A percentile compares a stretch with the other conserved stretches of the same genome.
phyloP scores from a whole-genome alignment of 2,113 vertebrate genomes.

The Limanda limanda region DNA sequence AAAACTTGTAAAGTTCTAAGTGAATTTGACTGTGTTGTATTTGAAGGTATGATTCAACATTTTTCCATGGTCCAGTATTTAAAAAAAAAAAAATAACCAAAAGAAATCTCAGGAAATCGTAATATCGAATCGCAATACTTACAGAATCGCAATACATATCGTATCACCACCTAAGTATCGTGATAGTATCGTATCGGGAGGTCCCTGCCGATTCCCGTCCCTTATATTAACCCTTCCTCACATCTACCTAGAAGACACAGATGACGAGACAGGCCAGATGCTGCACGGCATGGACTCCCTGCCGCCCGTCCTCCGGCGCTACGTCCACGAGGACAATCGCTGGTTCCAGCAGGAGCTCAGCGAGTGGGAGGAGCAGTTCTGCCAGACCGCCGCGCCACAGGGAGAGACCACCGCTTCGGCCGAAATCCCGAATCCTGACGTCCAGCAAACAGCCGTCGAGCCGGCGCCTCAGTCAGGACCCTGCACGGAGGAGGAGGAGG shows the following conservation, averaged over 20 bases:
- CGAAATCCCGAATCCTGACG: conserved; percentile 31
- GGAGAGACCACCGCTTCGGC: conserved; percentile 83
- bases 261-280: conserved; percentile 80
- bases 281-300: conserved; percentile 86
- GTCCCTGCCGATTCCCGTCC: too few species aligned
- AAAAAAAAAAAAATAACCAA: too few species aligned
- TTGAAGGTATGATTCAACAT: too few species aligned
- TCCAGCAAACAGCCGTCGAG: conserved; percentile 37
- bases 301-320: conserved; percentile 84
- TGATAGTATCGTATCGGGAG: too few species aligned
- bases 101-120: too few species aligned
- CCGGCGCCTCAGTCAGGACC: conserved; percentile 50
- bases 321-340: conserved; percentile 92
- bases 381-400: conserved; percentile 87
- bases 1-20: too few species aligned
- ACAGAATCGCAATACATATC: too few species aligned
- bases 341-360: conserved; percentile 92
- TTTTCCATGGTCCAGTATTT: too few species aligned
- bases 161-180: too few species aligned
- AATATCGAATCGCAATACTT: too few species aligned
- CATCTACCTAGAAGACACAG: conserved; percentile 64
- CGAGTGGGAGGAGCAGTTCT: conserved; percentile 93
- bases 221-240: not conserved
- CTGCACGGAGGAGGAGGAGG: conserved; percentile 26
- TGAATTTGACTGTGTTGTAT: too few species aligned